Base-by-base conservation (phyloP, 1,140 invertebrate species). In the Linepithema humile region DNA sequence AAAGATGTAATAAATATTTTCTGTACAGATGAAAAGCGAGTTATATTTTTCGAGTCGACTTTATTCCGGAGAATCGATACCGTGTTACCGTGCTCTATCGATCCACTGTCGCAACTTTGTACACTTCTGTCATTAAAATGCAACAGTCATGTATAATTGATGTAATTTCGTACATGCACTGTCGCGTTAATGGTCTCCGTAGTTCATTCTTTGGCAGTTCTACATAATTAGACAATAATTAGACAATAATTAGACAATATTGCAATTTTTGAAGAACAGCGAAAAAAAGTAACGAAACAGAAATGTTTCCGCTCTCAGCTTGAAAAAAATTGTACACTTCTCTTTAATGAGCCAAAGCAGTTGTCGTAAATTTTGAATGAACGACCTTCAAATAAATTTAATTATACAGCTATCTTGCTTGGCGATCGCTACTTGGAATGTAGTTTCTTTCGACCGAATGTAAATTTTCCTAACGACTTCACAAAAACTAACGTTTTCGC, bases 41-140 rank as follows among this genome's bases (percentile, higher is more conserved):
- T 35, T 29, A 9, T n/a, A 17, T 70, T 55, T 48, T 53, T 55
- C n/a, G 17, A 55, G 75, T 43, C 45, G 23, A 15, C 20, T 67
- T 29, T 7, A 9, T 12, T 55, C 23, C 7, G 62, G 10, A 7
- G 12, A 50, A 78, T 78, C 75, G 50, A 80, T 80, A 70, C 9
- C 4, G 26, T 23, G 20, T 70, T 70, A 43, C 23, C n/a, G 65
- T 29, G 43, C 35, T 69, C 3, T 57, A 80, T 70, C 38, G 75
- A 80, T 70, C 64, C 48, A 38, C 43, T 53, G 48, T 80, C 35
- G 23, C n/a, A 70, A 69, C 64, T 69, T 80, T 43, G 32, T 23
- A 35, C 12, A 70, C 70, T 78, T 40, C 74, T 53, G 20, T 67
- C 17, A 70, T 80, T 70, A 70, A 80, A 45, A 70, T 80, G 64